A percentile compares a stretch with the other conserved stretches of the same genome.
These are phyloP conservation scores for Drosophila prolongata DNA, from an alignment of 2,888 invertebrate species.

Conservation along the genomic window DNA sequence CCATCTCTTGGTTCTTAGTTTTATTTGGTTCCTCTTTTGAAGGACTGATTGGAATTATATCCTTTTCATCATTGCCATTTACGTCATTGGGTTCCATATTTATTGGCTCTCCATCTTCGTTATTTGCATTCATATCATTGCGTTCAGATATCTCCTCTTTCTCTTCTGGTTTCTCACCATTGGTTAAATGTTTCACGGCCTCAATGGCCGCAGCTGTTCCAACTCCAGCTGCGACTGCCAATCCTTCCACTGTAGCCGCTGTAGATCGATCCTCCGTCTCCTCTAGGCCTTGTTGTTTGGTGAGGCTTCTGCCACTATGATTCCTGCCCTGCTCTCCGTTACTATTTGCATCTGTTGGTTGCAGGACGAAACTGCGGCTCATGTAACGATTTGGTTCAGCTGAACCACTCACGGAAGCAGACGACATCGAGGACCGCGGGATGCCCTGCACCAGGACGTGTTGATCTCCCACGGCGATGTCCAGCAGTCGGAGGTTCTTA, in stretches of 20 bases:
- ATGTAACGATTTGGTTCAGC: conserved; percentile 63
- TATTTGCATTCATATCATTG: conserved; percentile 10
- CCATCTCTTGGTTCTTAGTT: background rate
- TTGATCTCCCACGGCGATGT: conserved; percentile 82
- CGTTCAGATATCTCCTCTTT: background rate
- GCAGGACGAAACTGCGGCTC: conserved; percentile 75
- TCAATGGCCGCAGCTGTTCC: conserved; percentile 56
- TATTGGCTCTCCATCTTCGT: background rate
- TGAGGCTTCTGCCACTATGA: conserved; percentile 55
- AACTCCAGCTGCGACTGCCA: conserved; percentile 33
- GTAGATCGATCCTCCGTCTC: conserved; percentile 36
- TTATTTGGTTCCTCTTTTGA: background rate
- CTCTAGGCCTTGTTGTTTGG: conserved; percentile 46
- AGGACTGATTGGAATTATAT: background rate
- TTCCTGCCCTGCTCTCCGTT: conserved; percentile 48
- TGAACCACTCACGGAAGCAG: conserved; percentile 60
- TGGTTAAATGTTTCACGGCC: conserved; percentile 62
- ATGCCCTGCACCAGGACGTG: conserved; percentile 83
- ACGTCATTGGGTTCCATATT: conserved; percentile 17
- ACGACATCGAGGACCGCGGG: conserved; percentile 75
- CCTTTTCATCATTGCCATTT: conserved; percentile 37
- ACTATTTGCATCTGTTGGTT: conserved; percentile 61
- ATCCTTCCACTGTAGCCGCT: conserved; percentile 42
- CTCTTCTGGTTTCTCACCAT: conserved; percentile 33
- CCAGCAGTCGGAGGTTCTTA: conserved; percentile 82